Evolutionary conservation across 2,888 invertebrate species (phyloP), one percentile per base, ranked within the genome.

Genomic region (Mimachlamys varia): DNA sequence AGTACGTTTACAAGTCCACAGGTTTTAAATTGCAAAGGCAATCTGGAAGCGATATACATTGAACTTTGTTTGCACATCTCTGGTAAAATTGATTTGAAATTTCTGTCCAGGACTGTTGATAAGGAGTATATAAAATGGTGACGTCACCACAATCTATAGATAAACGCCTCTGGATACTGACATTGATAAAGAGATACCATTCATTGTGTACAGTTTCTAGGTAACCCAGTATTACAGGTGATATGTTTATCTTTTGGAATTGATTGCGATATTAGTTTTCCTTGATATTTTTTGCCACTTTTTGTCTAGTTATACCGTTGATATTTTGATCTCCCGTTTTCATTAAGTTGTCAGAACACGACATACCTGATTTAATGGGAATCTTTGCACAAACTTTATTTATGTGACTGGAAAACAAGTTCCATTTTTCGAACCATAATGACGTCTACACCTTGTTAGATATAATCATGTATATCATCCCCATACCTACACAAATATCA

Each of bases 231-330:
- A n/a, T 58, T 58, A 19, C n/a, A 19, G 19, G 7, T 19, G 58
- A 58, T 22, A 19, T 58, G 58, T 58, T 4, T 58, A n/a, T 58
- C n/a, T n/a, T 7, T 58, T 22, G 19, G 19, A 17, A 19, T 19
- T 19, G 53, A 19, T 53, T 19, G 19, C 58, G 22, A 58, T 58
- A 58, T 58, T 53, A 53, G 15, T 2, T 10, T n/a, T 62, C 76
- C 33, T 76, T 76, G 76, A 76, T 76, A 76, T 76, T 76, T 76
- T 53, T 62, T 62, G 62, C 62, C 62, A 62, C 0, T 62, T n/a
- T 22, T 53, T 22, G 58, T 58, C n/a, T n/a, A 4, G n/a, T 58
- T 19, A n/a, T 58, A 19, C 58, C 22, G 33, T 27, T 76, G 76
- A 76, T 76, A 76, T 76, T 76, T 33, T 76, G 62, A 62, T 62